Conservation (phyloP, 35 echinoderm and acorn worm species). For the Acanthaster planci region DNA sequence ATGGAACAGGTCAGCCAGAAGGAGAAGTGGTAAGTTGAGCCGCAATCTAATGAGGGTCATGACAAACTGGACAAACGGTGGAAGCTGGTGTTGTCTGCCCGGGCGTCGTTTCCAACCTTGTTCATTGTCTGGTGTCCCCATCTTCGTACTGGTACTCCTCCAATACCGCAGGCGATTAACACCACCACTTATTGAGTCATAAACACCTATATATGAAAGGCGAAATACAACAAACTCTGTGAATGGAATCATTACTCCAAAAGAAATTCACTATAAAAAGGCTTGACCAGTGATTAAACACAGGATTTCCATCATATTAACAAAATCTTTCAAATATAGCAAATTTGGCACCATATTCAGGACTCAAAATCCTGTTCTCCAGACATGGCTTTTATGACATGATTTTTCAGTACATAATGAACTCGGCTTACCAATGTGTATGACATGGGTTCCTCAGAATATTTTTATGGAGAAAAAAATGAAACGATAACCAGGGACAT, state of each 20-base stretch:
- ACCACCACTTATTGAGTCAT: slow-evolving; percentile 36
- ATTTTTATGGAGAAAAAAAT: background rate
- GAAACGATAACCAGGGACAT: background rate
- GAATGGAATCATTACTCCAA: background rate
- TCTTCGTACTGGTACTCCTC: slow-evolving; percentile 31
- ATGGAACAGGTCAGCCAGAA: slow-evolving; percentile 46
- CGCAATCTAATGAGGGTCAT: slow-evolving; percentile 40
- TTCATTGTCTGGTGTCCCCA: slow-evolving; percentile 9
- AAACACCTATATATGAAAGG: slow-evolving; percentile 28
- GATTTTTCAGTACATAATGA: background rate
- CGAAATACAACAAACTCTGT: background rate
- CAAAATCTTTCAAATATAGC: background rate
- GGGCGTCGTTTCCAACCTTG: background rate
- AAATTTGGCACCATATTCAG: too few species aligned
- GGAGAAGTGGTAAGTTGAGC: slow-evolving; percentile 21
- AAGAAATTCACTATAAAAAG: background rate
- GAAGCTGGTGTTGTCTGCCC: slow-evolving; percentile 33
- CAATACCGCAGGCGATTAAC: slow-evolving; percentile 41
- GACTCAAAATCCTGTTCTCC: too few species aligned
- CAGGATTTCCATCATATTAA: background rate
- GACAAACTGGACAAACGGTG: slow-evolving; percentile 39
- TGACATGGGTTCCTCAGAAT: background rate
- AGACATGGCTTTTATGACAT: background rate
- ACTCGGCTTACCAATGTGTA: background rate
- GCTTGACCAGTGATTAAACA: background rate